Base-by-base conservation (phyloP, 2,888 invertebrate genomes). In the Tetragnatha montana region DNA sequence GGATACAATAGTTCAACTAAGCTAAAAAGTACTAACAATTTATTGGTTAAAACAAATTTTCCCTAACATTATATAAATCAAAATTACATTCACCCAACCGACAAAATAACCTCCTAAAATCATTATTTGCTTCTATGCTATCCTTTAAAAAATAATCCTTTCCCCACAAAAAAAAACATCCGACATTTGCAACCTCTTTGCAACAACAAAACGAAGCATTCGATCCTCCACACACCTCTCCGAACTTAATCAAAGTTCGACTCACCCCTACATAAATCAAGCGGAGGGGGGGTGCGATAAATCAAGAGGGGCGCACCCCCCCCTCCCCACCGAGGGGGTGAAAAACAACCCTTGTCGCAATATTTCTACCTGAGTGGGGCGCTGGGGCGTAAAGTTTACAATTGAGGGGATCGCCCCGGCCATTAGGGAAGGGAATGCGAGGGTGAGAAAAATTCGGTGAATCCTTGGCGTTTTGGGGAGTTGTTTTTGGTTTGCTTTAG, bases 281-380 rank as follows among this genome's bases (percentile, higher is more conserved):
- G 74, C 21, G 68, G 17, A 17, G 81, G 86, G 80, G 80, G 81
- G 47, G 81, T 35, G 49, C 87, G 51, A 87, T 87, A 87, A 80
- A 87, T 87, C 87, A 87, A 75, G 74, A 71, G 35, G 35, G 35
- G 14, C 60, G 14, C 60, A 8, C 47, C 50, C 86, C 17, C 35
- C 79, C 21, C 86, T 74, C 68, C 47, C 81, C n/a, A 47, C n/a
- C 60, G 35, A 60, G 69, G 60, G 71, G 80, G 71, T 86, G 81
- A 87, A 87, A 87, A 87, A 81, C 81, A 87, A 68, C 87, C 86
- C 69, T 76, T 79, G 85, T 79, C 81, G 87, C 87, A 71, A 87
- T 87, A 87, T 80, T 87, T 87, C 84, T 68, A 84, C 84, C 76
- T 84, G 84, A 68, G 60, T n/a, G 74, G 80, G n/a, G 73, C n/a